Conservation (phyloP, 2,888 invertebrate species). For the Heteromurus nitidus region DNA sequence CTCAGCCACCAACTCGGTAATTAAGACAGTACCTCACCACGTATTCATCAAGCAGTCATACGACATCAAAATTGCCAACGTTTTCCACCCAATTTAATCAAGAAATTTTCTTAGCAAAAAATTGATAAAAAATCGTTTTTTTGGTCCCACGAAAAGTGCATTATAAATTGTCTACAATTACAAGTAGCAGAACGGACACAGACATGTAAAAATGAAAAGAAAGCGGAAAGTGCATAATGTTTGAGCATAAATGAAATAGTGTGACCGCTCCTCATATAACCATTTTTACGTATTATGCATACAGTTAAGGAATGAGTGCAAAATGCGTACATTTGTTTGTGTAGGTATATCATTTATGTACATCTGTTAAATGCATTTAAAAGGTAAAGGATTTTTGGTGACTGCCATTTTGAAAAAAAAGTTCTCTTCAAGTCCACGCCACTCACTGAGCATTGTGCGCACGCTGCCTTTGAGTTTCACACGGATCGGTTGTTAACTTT, state of each 20-base stretch:
- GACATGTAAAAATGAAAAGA: not conserved
- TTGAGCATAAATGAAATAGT: not conserved
- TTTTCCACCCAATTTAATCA: too few species aligned
- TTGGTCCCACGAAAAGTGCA: too few species aligned
- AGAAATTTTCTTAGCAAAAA: too few species aligned
- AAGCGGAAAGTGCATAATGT: not conserved
- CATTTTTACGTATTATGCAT: not conserved
- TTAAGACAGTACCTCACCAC: too few species aligned
- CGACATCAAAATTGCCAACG: too few species aligned
- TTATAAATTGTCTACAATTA: too few species aligned
- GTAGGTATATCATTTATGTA: not conserved
- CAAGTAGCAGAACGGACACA: too few species aligned
- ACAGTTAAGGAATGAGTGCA: not conserved
- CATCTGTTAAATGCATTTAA: not conserved
- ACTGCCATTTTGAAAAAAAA: not conserved
- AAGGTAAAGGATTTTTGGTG: not conserved
- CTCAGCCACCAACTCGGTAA: too few species aligned
- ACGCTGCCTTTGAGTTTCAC: not conserved
- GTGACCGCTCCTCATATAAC: not conserved
- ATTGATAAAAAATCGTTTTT: too few species aligned
- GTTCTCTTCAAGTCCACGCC: not conserved
- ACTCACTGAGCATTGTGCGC: not conserved
- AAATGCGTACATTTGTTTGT: not conserved
- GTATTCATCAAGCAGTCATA: too few species aligned
- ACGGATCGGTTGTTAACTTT: constrained; percentile 14